These are phyloP conservation scores for Lingula anatina DNA, from an alignment of 2,888 invertebrate species.

Conservation along the genomic window DNA sequence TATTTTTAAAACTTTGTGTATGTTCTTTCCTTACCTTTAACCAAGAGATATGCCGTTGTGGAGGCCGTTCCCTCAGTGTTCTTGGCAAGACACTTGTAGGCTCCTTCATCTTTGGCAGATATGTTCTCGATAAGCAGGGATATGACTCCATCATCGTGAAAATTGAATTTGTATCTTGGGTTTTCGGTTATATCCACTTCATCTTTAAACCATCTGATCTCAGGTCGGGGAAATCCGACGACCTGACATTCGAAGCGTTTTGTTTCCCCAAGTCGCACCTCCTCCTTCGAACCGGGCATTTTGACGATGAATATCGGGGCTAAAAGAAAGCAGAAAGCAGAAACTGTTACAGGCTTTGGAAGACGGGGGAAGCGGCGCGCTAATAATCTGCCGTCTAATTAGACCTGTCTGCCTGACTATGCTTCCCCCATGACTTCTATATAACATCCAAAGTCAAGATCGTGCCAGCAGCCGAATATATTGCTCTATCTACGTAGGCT, in stretches of 20 bases:
- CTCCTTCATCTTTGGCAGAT: conserved; percentile 38
- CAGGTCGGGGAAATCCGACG: conserved; percentile 44
- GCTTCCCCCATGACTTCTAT: too few relatives aligned
- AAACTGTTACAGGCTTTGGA: too few relatives aligned
- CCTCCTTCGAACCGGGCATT: not conserved
- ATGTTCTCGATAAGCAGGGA: conserved; percentile 41
- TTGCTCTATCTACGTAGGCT: too few relatives aligned
- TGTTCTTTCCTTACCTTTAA: conserved; percentile 30
- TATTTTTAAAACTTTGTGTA: too few relatives aligned
- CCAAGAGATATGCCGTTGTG: conserved; percentile 45
- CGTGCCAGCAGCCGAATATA: too few relatives aligned
- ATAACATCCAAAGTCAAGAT: too few relatives aligned
- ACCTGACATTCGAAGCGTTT: conserved; percentile 49
- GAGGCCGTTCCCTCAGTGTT: conserved; percentile 49
- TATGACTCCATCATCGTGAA: conserved; percentile 33
- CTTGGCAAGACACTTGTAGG: conserved; percentile 46
- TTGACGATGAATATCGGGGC: not conserved
- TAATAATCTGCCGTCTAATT: too few relatives aligned
- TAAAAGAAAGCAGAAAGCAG: not conserved
- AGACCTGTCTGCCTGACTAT: too few relatives aligned
- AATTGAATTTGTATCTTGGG: conserved; percentile 36
- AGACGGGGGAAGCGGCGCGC: too few relatives aligned
- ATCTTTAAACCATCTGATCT: conserved; percentile 50
- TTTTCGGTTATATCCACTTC: conserved; percentile 41
- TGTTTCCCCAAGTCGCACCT: conserved; percentile 33